A percentile compares a stretch with the other conserved stretches of the same genome.
phyloP scores from a whole-genome alignment of 1,140 invertebrate species.

The Penaeus indicus region DNA sequence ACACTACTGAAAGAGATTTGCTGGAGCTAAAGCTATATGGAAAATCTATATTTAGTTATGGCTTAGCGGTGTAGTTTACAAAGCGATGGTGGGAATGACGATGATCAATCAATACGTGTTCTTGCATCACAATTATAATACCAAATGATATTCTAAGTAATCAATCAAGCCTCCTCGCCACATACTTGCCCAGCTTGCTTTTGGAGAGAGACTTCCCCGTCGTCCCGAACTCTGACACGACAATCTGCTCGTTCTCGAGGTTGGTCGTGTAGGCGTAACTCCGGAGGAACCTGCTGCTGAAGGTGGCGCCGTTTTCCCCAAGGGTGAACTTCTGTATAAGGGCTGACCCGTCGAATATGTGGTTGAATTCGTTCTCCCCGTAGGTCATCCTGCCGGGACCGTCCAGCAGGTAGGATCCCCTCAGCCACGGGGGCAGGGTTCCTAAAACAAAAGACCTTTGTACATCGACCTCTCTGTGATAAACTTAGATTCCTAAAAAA shows the following conservation, averaged over 20 bases:
- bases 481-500: too few species aligned
- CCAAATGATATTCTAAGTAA: not conserved
- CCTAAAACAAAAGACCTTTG: conserved; percentile 71
- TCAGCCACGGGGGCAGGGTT: conserved; percentile 82
- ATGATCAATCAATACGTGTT: too few species aligned
- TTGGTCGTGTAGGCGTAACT: conserved; percentile 83
- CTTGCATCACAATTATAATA: not conserved
- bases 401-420: conserved; percentile 83
- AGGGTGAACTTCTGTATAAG: conserved; percentile 81
- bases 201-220: conserved; percentile 58
- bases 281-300: conserved; percentile 80
- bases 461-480: too few species aligned
- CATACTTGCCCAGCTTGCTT: conserved; percentile 55
- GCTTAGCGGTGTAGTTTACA: too few species aligned
- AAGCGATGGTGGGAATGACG: too few species aligned
- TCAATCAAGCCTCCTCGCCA: not conserved
- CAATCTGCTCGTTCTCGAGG: conserved; percentile 81
- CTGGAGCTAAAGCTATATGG: not conserved
- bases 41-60: too few species aligned
- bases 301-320: conserved; percentile 79
- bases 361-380: conserved; percentile 81
- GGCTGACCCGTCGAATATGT: conserved; percentile 89
- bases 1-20: too few species aligned
- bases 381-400: conserved; percentile 86
- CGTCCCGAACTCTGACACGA: conserved; percentile 89